These are phyloP conservation scores for Grammomys surdaster DNA, from an alignment of 2,113 vertebrate species.

Conservation along the genomic window DNA sequence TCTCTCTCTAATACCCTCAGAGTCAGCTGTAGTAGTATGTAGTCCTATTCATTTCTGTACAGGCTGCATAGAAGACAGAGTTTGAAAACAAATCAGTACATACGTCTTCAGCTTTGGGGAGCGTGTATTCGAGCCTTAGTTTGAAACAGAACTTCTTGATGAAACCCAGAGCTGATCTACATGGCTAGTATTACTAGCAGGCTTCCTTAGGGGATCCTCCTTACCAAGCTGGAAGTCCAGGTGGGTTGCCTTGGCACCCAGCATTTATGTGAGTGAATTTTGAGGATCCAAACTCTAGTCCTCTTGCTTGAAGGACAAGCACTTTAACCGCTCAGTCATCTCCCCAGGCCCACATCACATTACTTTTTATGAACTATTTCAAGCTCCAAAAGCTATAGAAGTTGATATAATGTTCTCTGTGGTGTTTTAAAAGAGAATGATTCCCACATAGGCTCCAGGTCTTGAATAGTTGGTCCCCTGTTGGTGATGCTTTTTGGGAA, in stretches of 20 bases:
- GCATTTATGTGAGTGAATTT: not conserved
- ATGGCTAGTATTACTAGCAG: not conserved
- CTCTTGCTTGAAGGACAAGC: not conserved
- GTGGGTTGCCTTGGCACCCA: not conserved
- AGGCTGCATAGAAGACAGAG: not conserved
- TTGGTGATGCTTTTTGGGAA: not conserved
- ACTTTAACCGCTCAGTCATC: not conserved
- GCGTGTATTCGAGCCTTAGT: not conserved
- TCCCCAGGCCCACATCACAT: not conserved
- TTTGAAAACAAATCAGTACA: constrained; percentile 2
- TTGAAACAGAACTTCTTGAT: not conserved
- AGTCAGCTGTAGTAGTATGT: constrained; percentile 8
- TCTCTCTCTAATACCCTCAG: not conserved
- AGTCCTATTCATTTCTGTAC: constrained; percentile 13
- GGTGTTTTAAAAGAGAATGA: not conserved
- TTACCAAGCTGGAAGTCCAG: not conserved
- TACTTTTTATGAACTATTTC: not conserved
- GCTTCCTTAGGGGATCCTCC: not conserved
- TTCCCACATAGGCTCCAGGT: not conserved
- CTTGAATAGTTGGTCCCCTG: not conserved
- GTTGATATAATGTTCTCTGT: not conserved
- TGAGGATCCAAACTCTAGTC: not conserved
- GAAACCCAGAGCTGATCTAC: not conserved
- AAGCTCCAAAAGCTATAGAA: not conserved
- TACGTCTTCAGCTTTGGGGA: not conserved